phyloP scores from a whole-genome alignment of 2,113 vertebrate genomes.

The Centropus bengalensis region DNA sequence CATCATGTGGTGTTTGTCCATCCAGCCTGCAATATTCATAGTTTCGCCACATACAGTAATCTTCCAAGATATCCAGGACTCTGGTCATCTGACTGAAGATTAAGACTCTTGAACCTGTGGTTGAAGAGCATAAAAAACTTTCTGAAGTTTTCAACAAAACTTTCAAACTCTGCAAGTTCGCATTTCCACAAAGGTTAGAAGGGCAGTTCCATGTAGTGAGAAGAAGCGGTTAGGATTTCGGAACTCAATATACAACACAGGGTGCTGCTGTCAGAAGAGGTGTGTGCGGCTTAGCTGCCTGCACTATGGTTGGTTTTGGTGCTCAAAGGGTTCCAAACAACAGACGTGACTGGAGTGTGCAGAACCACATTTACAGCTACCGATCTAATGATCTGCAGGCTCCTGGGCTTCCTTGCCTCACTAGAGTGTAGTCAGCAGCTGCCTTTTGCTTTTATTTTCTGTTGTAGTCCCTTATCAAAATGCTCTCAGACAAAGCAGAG shows the following conservation, averaged over 20 bases:
- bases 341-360: background rate
- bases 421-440: background rate
- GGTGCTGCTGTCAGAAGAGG: background rate
- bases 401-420: background rate
- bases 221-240: fast-evolving
- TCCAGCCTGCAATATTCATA: constrained; percentile 94
- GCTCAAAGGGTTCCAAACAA: fast-evolving
- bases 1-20: constrained; percentile 95
- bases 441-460: background rate
- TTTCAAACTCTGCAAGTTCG: background rate
- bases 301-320: too few relatives aligned
- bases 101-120: constrained; percentile 90
- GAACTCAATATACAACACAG: background rate
- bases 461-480: background rate
- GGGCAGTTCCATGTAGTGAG: background rate
- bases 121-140: background rate
- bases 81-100: constrained; percentile 99
- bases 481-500: background rate
- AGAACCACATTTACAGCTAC: fast-evolving
- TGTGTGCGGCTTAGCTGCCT: background rate
- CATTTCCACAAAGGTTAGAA: background rate
- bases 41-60: constrained; percentile 99
- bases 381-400: background rate
- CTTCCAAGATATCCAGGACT: constrained; percentile 96
- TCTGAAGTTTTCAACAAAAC: background rate